A percentile compares a stretch with the other conserved stretches of the same genome.
phyloP scores from a whole-genome alignment of 2,888 invertebrate species.

The Ochropleura plecta region DNA sequence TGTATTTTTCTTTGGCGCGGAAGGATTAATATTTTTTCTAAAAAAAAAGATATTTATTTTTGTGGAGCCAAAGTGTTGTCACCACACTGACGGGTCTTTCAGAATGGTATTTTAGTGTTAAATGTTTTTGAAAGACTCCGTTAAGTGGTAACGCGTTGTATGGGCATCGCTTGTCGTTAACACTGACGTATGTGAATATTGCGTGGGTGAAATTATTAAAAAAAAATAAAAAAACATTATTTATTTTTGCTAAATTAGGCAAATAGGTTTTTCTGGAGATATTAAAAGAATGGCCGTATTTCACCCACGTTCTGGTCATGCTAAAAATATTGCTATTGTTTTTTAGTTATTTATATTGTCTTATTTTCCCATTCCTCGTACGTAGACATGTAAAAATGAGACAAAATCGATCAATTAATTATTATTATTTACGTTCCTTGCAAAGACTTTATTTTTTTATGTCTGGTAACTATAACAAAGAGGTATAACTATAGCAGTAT shows the following conservation, averaged over 20 bases:
- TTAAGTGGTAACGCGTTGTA: constrained; percentile 83
- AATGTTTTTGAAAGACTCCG: constrained; percentile 59
- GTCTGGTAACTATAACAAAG: constrained; percentile 25
- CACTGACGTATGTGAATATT: constrained; percentile 81
- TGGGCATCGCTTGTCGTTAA: constrained; percentile 90
- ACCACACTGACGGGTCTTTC: constrained; percentile 73
- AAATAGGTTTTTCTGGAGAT: background rate
- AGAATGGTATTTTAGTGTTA: constrained; percentile 56
- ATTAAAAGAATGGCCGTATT: constrained; percentile 11
- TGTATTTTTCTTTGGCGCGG: constrained; percentile 68
- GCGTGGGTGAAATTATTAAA: constrained; percentile 71
- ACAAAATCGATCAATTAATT: constrained; percentile 20
- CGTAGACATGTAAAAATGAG: constrained; percentile 54
- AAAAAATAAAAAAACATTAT: background rate
- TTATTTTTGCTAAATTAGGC: too few species aligned
- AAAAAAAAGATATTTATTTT: constrained; percentile 59
- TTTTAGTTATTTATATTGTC: constrained; percentile 28
- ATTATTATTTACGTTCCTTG: constrained; percentile 1
- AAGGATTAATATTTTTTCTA: constrained; percentile 50
- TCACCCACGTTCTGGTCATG: constrained; percentile 64
- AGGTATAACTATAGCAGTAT: constrained; percentile 61
- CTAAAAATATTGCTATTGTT: constrained; percentile 65
- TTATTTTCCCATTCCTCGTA: constrained; percentile 53
- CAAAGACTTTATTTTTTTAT: constrained; percentile 4
- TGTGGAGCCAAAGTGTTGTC: constrained; percentile 69